Evolutionary conservation across 2,113 vertebrate species (phyloP), one percentile per base, ranked within the genome.

Genomic region (Thamnophis sirtalis): DNA sequence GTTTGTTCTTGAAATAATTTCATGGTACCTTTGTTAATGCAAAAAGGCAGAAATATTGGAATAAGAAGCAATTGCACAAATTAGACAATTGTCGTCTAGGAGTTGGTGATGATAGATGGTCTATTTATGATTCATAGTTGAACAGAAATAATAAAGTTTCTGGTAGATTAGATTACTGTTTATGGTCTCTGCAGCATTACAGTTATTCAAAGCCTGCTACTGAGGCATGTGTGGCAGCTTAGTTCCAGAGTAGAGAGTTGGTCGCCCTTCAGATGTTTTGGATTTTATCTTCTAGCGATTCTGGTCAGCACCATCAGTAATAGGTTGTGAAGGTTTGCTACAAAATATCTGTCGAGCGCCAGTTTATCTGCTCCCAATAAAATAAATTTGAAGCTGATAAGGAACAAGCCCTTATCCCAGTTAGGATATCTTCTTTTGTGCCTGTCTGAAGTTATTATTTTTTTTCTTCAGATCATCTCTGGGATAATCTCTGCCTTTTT

Each of bases 21-120:
- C 94, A 92, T 96, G 6, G 10, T 90, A 19, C 1, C 17, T 38
- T 90, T 84, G 84, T 93, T 24, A 92, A 17, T 94, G 87, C 94
- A 73, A 92, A 58, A 95, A 93, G 93, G 3, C 84, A 92, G 49
- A 21, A 53, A 90, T 90, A 38, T 80, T 73, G 93, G 50, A 51
- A 90, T 33, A 63, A 24, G 51, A n/a, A 51, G 86, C 92, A 89
- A 92, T 93, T 95, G 94, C 95, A 89, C 96, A 96, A 89, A 96
- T 94, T 93, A 92, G 93, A 93, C 94, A 92, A 94, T 94, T 92
- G 26, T 90, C 94, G 93, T 10, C 92, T 88, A 88, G 63, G 87
- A 93, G 68, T 84, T 94, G 11, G 93, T 95, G 28, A 91, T 93
- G 91, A 22, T 54, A 58, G 92, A 58, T 90, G 90, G 93, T 93